Conservation (phyloP, 2,113 vertebrate species). For the Vulpes vulpes region DNA sequence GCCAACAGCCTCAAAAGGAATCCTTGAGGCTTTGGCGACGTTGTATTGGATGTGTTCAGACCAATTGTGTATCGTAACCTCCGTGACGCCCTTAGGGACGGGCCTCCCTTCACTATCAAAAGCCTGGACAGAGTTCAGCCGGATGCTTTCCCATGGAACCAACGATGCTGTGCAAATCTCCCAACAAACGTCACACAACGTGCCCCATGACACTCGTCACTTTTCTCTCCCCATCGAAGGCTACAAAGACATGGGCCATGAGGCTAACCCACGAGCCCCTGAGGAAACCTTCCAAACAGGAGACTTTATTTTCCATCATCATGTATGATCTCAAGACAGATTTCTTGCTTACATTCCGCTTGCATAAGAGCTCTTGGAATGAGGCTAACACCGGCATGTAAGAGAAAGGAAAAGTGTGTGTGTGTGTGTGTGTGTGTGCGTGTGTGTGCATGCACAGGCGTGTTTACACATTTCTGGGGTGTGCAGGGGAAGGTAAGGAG, state of each 20-base stretch:
- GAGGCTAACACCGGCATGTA: not conserved
- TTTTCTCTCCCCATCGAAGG: not conserved
- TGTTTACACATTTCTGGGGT: not conserved
- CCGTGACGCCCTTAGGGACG: not conserved
- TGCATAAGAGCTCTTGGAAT: not conserved
- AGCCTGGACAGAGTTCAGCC: not conserved
- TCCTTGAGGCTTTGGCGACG: conserved; percentile 22
- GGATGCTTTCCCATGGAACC: not conserved
- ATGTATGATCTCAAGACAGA: not conserved
- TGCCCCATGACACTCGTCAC: not conserved
- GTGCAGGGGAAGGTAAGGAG: not conserved
- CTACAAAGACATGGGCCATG: not conserved
- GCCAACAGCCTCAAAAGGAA: conserved; percentile 29
- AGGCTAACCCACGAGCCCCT: not conserved
- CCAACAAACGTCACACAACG: not conserved
- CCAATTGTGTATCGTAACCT: conserved; percentile 23
- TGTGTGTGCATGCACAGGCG: not conserved
- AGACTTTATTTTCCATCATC: not conserved
- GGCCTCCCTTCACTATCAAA: conserved; percentile 51
- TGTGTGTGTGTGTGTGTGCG: not conserved
- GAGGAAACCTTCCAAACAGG: not conserved
- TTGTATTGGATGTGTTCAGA: conserved; percentile 48
- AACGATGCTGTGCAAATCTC: not conserved
- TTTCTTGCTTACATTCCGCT: not conserved
- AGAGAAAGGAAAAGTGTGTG: not conserved